Conservation (phyloP, 1,140 invertebrate genomes). For the Eumeta japonica region DNA sequence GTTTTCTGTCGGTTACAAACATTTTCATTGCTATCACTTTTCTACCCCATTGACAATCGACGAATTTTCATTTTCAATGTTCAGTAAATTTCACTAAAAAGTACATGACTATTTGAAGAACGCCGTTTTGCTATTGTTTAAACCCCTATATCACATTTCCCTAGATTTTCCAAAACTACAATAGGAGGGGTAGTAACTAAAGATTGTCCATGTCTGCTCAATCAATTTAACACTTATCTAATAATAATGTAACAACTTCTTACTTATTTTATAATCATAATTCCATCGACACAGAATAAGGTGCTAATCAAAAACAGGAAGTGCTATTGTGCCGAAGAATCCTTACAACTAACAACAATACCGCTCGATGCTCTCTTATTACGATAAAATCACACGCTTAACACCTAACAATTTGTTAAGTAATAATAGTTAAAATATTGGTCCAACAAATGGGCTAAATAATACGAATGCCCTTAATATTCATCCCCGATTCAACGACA, state of each 20-base stretch:
- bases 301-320: slow-evolving; percentile 58
- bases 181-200: slow-evolving; percentile 52
- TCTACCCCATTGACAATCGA: too few relatives aligned
- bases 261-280: slow-evolving; percentile 54
- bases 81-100: too few relatives aligned
- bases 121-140: slow-evolving; percentile 55
- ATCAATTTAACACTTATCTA: slow-evolving; percentile 58
- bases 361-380: slow-evolving; percentile 54
- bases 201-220: slow-evolving; percentile 55
- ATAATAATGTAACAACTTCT: slow-evolving; percentile 58
- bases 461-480: slow-evolving; percentile 58
- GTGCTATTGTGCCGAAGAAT: slow-evolving; percentile 57
- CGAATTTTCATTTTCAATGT: too few relatives aligned
- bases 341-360: slow-evolving; percentile 57
- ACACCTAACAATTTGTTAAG: slow-evolving; percentile 57
- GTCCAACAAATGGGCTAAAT: slow-evolving; percentile 59
- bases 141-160: slow-evolving; percentile 53
- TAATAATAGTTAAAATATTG: slow-evolving; percentile 57
- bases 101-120: too few relatives aligned
- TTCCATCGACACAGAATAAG: slow-evolving; percentile 57
- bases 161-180: slow-evolving; percentile 54
- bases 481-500: slow-evolving; percentile 56
- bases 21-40: too few relatives aligned
- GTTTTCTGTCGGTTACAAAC: too few relatives aligned
- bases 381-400: slow-evolving; percentile 58